phyloP scores from a whole-genome alignment of 2,888 invertebrate genomes.

The Nemapogon koenigi region DNA sequence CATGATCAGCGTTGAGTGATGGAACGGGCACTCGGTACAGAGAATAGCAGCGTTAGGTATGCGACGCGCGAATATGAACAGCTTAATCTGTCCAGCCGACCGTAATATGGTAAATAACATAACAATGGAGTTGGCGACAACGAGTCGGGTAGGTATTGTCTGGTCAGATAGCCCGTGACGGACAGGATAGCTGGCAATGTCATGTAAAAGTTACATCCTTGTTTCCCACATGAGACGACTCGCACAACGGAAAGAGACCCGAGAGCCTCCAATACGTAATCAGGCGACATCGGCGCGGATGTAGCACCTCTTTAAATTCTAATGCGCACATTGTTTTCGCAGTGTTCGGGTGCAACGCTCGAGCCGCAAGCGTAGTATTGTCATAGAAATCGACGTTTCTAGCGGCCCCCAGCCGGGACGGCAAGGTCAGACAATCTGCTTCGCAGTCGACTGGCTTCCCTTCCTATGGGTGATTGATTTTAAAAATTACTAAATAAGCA shows the following conservation, averaged over 20 bases:
- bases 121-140: not conserved
- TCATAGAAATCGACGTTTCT: slow-evolving; percentile 55
- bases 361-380: slow-evolving; percentile 46
- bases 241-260: too few relatives aligned
- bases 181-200: not conserved
- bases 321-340: slow-evolving; percentile 54
- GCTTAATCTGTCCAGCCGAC: not conserved
- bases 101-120: not conserved
- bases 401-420: slow-evolving; percentile 21
- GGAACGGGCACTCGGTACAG: too few relatives aligned
- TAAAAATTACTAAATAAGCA: slow-evolving; percentile 1
- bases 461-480: slow-evolving; percentile 3
- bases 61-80: not conserved
- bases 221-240: too few relatives aligned
- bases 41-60: too few relatives aligned
- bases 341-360: slow-evolving; percentile 49
- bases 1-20: too few relatives aligned
- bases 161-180: not conserved
- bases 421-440: slow-evolving; percentile 24
- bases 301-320: slow-evolving; percentile 58
- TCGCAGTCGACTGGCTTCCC: slow-evolving; percentile 14
- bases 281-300: slow-evolving; percentile 28
- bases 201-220: too few relatives aligned
- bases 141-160: not conserved
- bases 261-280: too few relatives aligned